Percentiles rank a stretch among this genome's conserved stretches.
Conservation (phyloP, 2,113 vertebrate genomes). For the Brachirus orientalis region DNA sequence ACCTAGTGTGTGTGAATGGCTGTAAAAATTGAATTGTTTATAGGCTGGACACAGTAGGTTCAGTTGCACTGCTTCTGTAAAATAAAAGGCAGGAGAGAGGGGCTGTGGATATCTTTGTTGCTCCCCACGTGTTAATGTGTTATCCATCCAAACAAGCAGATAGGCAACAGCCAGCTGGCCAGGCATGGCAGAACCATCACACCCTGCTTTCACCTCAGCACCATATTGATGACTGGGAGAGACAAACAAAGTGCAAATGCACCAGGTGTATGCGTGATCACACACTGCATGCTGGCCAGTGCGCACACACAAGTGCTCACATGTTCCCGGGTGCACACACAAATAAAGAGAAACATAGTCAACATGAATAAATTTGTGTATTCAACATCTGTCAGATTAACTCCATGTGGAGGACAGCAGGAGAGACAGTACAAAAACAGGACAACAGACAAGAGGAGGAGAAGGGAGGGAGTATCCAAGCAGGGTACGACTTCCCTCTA, state of each 20-base stretch:
- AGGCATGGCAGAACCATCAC: constrained; percentile 40
- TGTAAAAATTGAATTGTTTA: constrained; percentile 40
- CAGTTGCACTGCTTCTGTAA: constrained; percentile 11
- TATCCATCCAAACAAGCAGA: constrained; percentile 41
- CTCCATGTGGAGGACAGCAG: constrained; percentile 31
- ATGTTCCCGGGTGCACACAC: not conserved
- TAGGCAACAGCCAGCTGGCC: constrained; percentile 51
- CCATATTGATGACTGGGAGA: constrained; percentile 53
- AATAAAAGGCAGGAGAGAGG: constrained; percentile 4
- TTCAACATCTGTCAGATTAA: constrained; percentile 48
- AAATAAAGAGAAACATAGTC: constrained; percentile 6
- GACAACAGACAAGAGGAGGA: constrained; percentile 1
- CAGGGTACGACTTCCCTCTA: constrained; percentile 16
- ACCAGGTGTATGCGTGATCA: constrained; percentile 56
- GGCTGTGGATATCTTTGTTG: constrained; percentile 12
- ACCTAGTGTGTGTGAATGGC: too few relatives aligned
- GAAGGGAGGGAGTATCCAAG: constrained; percentile 1
- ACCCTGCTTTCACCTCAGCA: constrained; percentile 57
- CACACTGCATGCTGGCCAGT: constrained; percentile 30
- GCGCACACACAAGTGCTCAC: not conserved
- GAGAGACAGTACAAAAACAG: constrained; percentile 22
- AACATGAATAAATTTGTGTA: constrained; percentile 47
- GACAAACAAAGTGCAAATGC: constrained; percentile 61
- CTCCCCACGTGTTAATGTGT: constrained; percentile 47
- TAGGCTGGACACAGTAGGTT: constrained; percentile 17